Conservation (phyloP, 2,888 invertebrate genomes). For the Lasioglossum oenotherae region DNA sequence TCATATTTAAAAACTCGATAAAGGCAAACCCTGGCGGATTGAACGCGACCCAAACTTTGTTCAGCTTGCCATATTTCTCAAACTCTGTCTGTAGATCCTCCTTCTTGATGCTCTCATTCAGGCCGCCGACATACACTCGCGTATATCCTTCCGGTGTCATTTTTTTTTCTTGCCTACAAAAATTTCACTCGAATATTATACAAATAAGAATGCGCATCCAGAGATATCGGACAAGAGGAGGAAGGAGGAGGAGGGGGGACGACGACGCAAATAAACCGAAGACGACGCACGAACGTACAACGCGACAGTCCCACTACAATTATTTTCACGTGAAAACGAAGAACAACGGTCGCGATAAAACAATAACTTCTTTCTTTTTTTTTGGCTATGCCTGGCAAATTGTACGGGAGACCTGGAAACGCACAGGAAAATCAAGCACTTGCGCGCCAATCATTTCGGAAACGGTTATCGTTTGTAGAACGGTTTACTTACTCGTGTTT, state of each 20-base stretch:
- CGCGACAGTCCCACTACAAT: neutral
- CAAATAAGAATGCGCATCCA: constrained; percentile 25
- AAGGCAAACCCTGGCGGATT: constrained; percentile 98
- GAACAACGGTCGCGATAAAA: neutral
- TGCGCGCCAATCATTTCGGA: constrained; percentile 62
- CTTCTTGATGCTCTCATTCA: constrained; percentile 95
- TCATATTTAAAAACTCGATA: constrained; percentile 95
- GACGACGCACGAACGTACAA: neutral
- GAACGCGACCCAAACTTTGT: constrained; percentile 96
- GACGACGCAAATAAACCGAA: constrained; percentile 1
- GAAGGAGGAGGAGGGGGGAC: neutral
- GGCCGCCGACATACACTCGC: constrained; percentile 95
- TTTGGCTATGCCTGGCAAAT: constrained; percentile 23
- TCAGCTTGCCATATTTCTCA: constrained; percentile 95
- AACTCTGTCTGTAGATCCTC: constrained; percentile 96
- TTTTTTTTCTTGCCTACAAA: constrained; percentile 67
- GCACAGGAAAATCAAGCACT: constrained; percentile 24
- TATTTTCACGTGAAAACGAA: neutral
- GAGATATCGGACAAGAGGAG: neutral
- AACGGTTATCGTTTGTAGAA: constrained; percentile 7
- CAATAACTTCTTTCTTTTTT: constrained; percentile 15
- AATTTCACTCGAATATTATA: constrained; percentile 36
- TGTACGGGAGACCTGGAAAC: constrained; percentile 27
- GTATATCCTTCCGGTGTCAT: constrained; percentile 86
- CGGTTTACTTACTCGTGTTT: constrained; percentile 48